Evolutionary conservation across 2,888 invertebrate species (phyloP).

Genomic region (Limnephilus auricula): DNA sequence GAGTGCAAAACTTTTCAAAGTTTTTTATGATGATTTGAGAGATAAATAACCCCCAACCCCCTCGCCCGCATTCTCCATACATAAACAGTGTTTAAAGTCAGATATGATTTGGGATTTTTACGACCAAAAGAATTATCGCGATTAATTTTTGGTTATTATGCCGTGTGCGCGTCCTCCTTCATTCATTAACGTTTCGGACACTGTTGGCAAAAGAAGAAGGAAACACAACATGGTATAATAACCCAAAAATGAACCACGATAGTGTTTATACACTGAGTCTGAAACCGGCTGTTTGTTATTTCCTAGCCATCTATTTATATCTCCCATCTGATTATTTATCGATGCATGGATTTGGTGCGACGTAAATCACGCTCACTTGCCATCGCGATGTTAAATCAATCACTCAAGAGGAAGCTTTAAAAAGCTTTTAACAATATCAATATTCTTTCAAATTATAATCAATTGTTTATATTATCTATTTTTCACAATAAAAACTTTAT

Average conservation of each 20-base stretch:
- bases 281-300: neutral
- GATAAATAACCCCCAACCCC: neutral
- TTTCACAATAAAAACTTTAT: neutral
- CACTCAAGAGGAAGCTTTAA: neutral
- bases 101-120: no score
- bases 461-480: neutral
- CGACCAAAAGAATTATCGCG: no score
- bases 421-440: neutral
- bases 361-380: neutral
- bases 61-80: neutral
- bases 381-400: neutral
- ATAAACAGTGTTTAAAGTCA: neutral
- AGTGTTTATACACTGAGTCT: neutral
- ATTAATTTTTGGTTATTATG: no score
- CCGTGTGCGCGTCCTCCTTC: no score
- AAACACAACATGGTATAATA: no score
- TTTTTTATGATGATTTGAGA: neutral
- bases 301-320: neutral
- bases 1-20: no score
- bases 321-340: neutral
- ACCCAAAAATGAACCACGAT: no score
- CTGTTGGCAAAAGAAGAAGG: no score
- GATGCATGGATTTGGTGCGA: neutral
- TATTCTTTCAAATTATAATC: neutral
- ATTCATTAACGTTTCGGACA: no score